Evolutionary conservation across 2,113 vertebrate genomes (phyloP).

Genomic region (Siphamia tubifer): DNA sequence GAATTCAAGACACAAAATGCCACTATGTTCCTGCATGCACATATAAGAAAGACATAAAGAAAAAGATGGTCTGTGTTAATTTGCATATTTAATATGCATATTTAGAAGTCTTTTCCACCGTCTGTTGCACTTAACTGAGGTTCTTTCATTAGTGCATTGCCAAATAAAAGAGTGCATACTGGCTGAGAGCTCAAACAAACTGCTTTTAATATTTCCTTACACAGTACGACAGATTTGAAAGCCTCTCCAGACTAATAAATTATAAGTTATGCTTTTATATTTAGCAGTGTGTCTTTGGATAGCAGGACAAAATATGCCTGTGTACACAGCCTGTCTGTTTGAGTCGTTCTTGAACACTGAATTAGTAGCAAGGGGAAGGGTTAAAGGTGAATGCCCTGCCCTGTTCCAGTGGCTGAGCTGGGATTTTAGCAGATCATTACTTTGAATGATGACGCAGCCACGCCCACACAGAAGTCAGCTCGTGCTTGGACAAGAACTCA

Average conservation of each 20-base stretch:
- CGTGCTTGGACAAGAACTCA: slow-evolving; percentile 26
- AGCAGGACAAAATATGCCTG: neutral
- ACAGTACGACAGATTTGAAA: slow-evolving; percentile 29
- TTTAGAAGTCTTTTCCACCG: neutral
- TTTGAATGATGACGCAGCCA: slow-evolving; percentile 42
- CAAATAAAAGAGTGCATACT: slow-evolving; percentile 9
- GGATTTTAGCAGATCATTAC: slow-evolving; percentile 36
- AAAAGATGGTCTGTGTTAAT: neutral
- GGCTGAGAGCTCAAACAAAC: slow-evolving; percentile 52
- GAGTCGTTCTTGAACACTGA: slow-evolving; percentile 21
- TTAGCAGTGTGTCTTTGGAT: slow-evolving; percentile 5
- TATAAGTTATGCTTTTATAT: slow-evolving; percentile 28
- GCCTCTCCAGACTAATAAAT: slow-evolving; percentile 47
- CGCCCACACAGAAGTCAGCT: slow-evolving; percentile 33
- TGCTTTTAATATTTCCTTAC: slow-evolving; percentile 41
- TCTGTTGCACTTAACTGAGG: slow-evolving; percentile 26
- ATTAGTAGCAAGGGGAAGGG: slow-evolving; percentile 28
- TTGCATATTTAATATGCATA: slow-evolving; percentile 29
- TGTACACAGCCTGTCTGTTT: neutral
- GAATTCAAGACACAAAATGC: too few species aligned
- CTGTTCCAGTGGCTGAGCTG: slow-evolving; percentile 2
- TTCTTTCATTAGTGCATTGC: slow-evolving; percentile 17
- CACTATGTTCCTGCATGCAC: too few species aligned
- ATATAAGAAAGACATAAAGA: slow-evolving; percentile 13
- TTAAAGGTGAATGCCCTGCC: slow-evolving; percentile 37